Conservation (phyloP, 2,888 invertebrate genomes). For the Andricus curvator region DNA sequence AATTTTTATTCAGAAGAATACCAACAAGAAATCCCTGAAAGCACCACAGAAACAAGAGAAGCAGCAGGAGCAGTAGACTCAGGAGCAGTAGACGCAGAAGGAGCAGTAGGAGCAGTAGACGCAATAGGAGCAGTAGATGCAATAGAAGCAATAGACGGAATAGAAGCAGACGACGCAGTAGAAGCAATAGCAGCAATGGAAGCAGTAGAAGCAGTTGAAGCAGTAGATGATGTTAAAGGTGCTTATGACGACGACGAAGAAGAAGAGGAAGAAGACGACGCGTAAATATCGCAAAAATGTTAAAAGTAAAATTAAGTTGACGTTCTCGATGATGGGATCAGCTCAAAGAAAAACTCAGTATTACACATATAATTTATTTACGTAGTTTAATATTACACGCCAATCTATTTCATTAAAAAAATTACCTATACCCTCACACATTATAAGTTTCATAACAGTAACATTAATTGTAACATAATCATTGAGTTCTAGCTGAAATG, state of each 20-base stretch:
- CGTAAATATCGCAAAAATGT: not conserved
- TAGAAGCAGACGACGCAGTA: too few relatives aligned
- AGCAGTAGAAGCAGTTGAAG: not conserved
- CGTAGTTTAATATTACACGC: conserved; percentile 5
- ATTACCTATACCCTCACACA: conserved; percentile 20
- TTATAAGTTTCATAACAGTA: conserved; percentile 21
- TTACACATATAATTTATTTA: conserved; percentile 28
- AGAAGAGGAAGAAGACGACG: not conserved
- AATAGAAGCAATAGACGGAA: too few relatives aligned
- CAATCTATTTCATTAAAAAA: conserved; percentile 27
- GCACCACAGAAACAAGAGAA: not conserved
- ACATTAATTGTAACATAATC: conserved; percentile 30
- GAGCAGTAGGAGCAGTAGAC: too few relatives aligned
- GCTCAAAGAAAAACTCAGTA: not conserved
- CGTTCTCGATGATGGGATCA: not conserved
- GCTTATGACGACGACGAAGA: not conserved
- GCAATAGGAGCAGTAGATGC: too few relatives aligned
- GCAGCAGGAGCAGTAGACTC: too few relatives aligned
- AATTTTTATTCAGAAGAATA: not conserved
- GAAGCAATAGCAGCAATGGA: too few relatives aligned
- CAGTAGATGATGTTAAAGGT: not conserved
- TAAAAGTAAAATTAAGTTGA: not conserved
- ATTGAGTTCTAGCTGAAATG: conserved; percentile 19
- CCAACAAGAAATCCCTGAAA: not conserved
- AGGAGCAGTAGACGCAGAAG: too few relatives aligned